These are phyloP conservation scores for Setipinna tenuifilis DNA, from an alignment of 2,797 vertebrate genomes.

Conservation along the genomic window DNA sequence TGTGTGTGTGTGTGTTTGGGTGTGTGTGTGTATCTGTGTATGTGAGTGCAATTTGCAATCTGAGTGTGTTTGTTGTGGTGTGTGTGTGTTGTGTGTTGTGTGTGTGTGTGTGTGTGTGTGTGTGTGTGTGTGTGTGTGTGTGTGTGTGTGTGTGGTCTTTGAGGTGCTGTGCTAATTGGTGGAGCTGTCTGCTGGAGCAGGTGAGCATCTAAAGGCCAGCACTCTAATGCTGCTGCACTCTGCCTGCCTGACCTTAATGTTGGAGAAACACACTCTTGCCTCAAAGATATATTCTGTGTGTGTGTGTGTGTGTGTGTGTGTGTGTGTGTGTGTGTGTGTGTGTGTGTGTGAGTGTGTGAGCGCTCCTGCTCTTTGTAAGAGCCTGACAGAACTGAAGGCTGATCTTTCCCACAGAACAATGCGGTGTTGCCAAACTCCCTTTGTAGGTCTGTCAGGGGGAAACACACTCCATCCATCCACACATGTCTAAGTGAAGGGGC, in stretches of 20 bases:
- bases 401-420: background rate
- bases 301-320: conserved; percentile 28
- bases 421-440: background rate
- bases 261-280: background rate
- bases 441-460: background rate
- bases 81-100: background rate
- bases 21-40: no score
- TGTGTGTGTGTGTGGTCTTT: conserved; percentile 57
- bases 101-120: conserved; percentile 23
- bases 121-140: conserved; percentile 13
- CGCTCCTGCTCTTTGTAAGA: background rate
- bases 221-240: conserved; percentile 35
- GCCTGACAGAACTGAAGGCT: background rate
- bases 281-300: background rate
- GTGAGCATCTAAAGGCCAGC: conserved; percentile 66
- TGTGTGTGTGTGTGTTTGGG: no score
- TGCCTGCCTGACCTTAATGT: conserved; percentile 17
- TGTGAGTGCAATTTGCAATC: no score
- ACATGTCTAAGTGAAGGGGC: background rate
- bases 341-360: background rate
- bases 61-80: no score
- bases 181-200: conserved; percentile 66
- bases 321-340: conserved; percentile 29
- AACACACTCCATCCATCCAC: background rate
- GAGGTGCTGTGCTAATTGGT: conserved; percentile 69